phyloP scores from a whole-genome alignment of 2,113 vertebrate genomes.

The Cyanistes caeruleus region DNA sequence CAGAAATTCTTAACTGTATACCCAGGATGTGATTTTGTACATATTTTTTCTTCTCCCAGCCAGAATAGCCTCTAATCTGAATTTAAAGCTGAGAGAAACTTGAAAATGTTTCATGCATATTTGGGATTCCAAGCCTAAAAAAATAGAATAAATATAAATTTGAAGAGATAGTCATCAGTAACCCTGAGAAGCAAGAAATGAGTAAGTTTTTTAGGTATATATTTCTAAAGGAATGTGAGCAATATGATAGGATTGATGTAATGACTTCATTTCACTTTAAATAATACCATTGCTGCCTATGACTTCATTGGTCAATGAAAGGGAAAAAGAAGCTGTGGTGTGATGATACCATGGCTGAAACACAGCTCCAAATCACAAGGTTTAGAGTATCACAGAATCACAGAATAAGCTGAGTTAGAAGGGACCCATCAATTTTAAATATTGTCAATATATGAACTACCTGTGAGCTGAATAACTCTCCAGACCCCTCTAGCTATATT shows the following conservation, averaged over 20 bases:
- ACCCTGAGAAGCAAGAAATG: neutral
- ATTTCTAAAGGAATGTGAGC: neutral
- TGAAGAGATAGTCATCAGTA: neutral
- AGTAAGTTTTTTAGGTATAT: neutral
- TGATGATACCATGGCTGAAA: neutral
- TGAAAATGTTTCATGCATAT: neutral
- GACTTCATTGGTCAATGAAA: neutral
- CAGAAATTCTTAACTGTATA: neutral
- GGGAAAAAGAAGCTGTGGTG: neutral
- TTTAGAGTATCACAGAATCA: neutral
- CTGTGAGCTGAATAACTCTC: neutral
- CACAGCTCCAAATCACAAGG: neutral
- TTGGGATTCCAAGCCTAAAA: neutral
- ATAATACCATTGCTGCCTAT: neutral
- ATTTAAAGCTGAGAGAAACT: neutral
- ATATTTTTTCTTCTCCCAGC: neutral
- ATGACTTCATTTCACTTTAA: neutral
- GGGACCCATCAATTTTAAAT: neutral
- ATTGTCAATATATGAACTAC: neutral
- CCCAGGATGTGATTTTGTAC: neutral
- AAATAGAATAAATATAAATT: neutral
- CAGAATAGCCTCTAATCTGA: neutral
- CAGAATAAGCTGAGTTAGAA: neutral
- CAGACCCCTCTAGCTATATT: neutral
- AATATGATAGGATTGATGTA: neutral